phyloP scores from a whole-genome alignment of 64 coral and sea anemone genomes.

The Stylophora pistillata region DNA sequence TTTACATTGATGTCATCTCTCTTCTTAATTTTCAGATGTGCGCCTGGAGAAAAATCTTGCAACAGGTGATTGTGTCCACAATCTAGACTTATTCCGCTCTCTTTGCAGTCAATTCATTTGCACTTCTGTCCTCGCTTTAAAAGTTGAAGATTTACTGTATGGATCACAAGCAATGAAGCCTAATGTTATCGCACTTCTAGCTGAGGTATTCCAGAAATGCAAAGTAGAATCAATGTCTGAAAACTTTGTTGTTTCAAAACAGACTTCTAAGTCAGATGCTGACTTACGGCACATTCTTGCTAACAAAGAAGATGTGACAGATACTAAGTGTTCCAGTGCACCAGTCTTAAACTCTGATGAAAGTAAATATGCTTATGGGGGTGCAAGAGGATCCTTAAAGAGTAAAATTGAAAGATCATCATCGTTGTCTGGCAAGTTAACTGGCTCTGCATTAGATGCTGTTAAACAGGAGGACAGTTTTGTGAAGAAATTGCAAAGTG shows the following conservation, averaged over 20 bases:
- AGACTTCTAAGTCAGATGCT: conserved; percentile 34
- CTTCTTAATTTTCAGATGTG: conserved; percentile 62
- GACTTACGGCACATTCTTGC: not conserved
- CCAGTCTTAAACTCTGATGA: not conserved
- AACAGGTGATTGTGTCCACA: conserved; percentile 72
- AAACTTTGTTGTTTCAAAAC: not conserved
- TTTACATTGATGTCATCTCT: too few species aligned
- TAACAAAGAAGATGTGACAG: conserved; percentile 15
- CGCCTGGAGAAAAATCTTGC: conserved; percentile 57
- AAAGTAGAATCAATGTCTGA: conserved; percentile 34
- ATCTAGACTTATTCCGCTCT: conserved; percentile 84
- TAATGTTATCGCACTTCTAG: conserved; percentile 81
- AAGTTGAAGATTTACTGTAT: conserved; percentile 95
- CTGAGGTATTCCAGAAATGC: conserved; percentile 88
- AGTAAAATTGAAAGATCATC: not conserved
- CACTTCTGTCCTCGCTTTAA: conserved; percentile 81
- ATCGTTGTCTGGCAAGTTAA: conserved; percentile 12
- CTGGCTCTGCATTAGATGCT: conserved; percentile 10
- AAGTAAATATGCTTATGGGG: not conserved
- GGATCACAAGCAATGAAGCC: conserved; percentile 94
- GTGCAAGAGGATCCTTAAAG: not conserved
- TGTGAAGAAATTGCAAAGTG: conserved; percentile 29
- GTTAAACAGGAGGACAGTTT: conserved; percentile 13
- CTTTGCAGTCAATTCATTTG: conserved; percentile 93
- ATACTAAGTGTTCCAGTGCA: not conserved